These are phyloP conservation scores for Drosophila anomelani DNA, from an alignment of 2,888 invertebrate species.

Conservation along the genomic window DNA sequence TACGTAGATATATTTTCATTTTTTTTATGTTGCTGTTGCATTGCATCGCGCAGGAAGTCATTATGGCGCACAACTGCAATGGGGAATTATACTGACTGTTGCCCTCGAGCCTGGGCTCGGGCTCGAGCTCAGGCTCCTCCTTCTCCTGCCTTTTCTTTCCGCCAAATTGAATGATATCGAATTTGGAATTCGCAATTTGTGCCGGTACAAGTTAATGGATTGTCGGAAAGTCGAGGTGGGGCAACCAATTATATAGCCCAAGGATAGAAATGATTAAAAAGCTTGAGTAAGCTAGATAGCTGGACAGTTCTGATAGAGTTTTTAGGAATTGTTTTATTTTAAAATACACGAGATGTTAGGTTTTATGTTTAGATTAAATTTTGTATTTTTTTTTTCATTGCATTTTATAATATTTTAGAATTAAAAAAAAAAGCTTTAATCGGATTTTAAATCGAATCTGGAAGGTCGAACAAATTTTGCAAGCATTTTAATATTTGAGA, in stretches of 20 bases:
- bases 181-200: constrained; percentile 45
- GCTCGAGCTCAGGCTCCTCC: background rate
- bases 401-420: background rate
- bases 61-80: constrained; percentile 79
- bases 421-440: background rate
- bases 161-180: constrained; percentile 68
- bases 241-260: constrained; percentile 11
- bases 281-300: background rate
- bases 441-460: no score
- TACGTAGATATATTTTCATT: constrained; percentile 1
- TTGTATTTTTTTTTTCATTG: background rate
- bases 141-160: constrained; percentile 22
- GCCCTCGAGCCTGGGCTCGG: constrained; percentile 6
- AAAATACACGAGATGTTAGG: background rate
- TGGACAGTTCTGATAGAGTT: background rate
- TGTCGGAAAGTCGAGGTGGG: constrained; percentile 8
- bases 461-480: no score
- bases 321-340: background rate
- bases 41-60: constrained; percentile 69
- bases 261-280: background rate
- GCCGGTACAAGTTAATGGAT: constrained; percentile 29
- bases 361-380: background rate
- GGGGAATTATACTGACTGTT: constrained; percentile 71
- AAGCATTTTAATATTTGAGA: background rate
- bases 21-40: constrained; percentile 35